These are phyloP conservation scores for Nomada ferruginata DNA, from an alignment of 2,888 invertebrate species.

Conservation along the genomic window DNA sequence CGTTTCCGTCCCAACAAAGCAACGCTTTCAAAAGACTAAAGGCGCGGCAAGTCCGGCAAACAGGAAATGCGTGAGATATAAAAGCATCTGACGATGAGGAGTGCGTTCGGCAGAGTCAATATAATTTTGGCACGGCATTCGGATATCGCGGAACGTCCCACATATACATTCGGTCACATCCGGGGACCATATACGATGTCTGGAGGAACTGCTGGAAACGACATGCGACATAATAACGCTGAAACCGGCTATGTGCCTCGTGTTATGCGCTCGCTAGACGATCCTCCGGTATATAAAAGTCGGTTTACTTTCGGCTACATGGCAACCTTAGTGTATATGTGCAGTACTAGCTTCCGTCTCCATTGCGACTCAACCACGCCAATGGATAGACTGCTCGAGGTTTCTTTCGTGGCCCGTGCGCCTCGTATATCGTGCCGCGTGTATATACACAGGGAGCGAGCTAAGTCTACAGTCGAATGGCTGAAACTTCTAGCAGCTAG, in stretches of 20 bases:
- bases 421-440: slow-evolving; percentile 22
- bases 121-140: slow-evolving; percentile 81
- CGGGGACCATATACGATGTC: slow-evolving; percentile 39
- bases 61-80: slow-evolving; percentile 65
- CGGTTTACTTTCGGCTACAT: slow-evolving; percentile 79
- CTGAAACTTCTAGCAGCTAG: slow-evolving; percentile 60
- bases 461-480: slow-evolving; percentile 46
- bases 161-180: slow-evolving; percentile 43
- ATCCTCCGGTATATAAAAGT: slow-evolving; percentile 77
- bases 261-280: slow-evolving; percentile 41
- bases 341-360: slow-evolving; percentile 69
- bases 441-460: slow-evolving; percentile 13
- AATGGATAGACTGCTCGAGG: slow-evolving; percentile 60
- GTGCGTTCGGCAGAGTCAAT: slow-evolving; percentile 77
- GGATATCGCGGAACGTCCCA: slow-evolving; percentile 73
- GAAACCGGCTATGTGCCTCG: slow-evolving; percentile 21
- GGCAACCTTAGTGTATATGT: slow-evolving; percentile 57
- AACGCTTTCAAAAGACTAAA: background rate
- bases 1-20: background rate
- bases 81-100: slow-evolving; percentile 76
- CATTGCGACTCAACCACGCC: slow-evolving; percentile 51
- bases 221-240: slow-evolving; percentile 69
- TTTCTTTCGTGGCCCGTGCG: slow-evolving; percentile 45
- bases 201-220: slow-evolving; percentile 64
- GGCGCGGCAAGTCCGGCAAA: slow-evolving; percentile 33